Percentiles rank a stretch among this genome's conserved stretches.
Conservation (phyloP, 2,113 vertebrate genomes). For the Anguilla japonica region DNA sequence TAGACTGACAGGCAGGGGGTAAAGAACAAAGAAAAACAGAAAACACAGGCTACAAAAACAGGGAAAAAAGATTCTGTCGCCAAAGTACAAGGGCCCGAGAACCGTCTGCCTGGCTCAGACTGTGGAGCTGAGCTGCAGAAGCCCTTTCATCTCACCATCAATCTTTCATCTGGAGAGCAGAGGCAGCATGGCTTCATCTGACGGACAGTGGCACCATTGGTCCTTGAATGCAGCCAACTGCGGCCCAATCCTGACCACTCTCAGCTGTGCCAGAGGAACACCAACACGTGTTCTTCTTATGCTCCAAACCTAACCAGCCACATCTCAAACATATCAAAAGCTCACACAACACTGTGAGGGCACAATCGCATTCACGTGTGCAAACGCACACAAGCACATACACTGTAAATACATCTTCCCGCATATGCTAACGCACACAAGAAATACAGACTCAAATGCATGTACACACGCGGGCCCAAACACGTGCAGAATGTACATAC, state of each 20-base stretch:
- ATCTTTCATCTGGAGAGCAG: neutral
- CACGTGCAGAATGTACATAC: neutral
- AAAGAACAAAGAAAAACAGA: neutral
- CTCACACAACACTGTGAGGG: neutral
- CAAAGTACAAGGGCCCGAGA: neutral
- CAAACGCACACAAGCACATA: neutral
- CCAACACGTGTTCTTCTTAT: neutral
- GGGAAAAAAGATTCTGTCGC: neutral
- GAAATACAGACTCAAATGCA: neutral
- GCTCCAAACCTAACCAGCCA: neutral
- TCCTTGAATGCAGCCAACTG: neutral
- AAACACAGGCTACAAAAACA: neutral
- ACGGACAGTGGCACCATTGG: neutral
- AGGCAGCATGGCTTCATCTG: neutral
- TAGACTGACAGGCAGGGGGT: neutral
- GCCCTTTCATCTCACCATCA: conserved; percentile 5
- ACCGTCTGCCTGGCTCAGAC: neutral
- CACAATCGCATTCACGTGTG: conserved; percentile 1
- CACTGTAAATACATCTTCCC: neutral
- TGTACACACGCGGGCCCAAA: neutral
- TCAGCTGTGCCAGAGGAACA: neutral
- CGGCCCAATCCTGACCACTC: neutral
- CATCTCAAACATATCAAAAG: neutral
- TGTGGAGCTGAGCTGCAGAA: conserved; percentile 11
- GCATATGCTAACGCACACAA: neutral